phyloP scores from a whole-genome alignment of 2,113 vertebrate species.

The Entomyzon cyanotis region DNA sequence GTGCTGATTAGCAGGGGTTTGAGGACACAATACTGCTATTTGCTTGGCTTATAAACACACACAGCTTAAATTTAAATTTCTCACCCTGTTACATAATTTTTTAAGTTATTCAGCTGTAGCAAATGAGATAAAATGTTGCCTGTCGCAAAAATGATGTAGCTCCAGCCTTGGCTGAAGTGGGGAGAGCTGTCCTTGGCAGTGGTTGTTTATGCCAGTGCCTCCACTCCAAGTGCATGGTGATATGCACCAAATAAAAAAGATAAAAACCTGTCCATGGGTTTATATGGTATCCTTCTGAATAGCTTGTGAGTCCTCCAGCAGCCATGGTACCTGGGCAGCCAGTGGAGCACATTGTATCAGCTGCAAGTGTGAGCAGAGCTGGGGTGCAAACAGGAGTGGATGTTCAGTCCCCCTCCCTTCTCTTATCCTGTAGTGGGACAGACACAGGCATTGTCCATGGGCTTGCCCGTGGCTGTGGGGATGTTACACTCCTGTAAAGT shows the following conservation, averaged over 20 bases:
- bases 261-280: background rate
- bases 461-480: background rate
- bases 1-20: conserved; percentile 34
- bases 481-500: background rate
- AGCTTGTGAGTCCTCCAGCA: background rate
- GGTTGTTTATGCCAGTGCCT: background rate
- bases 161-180: background rate
- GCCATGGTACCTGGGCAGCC: background rate
- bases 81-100: background rate
- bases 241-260: background rate
- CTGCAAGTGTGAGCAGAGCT: background rate
- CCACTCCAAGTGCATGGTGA: background rate
- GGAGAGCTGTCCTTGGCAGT: background rate
- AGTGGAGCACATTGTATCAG: background rate
- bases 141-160: background rate
- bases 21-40: conserved; percentile 27
- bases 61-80: conserved; percentile 53
- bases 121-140: background rate
- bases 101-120: background rate
- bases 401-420: background rate
- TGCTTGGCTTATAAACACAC: conserved; percentile 40
- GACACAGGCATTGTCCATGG: background rate
- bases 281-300: background rate
- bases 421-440: background rate
- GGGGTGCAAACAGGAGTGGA: background rate